Evolutionary conservation across 2,113 vertebrate species (phyloP).

Genomic region (Dromiciops gliroides): DNA sequence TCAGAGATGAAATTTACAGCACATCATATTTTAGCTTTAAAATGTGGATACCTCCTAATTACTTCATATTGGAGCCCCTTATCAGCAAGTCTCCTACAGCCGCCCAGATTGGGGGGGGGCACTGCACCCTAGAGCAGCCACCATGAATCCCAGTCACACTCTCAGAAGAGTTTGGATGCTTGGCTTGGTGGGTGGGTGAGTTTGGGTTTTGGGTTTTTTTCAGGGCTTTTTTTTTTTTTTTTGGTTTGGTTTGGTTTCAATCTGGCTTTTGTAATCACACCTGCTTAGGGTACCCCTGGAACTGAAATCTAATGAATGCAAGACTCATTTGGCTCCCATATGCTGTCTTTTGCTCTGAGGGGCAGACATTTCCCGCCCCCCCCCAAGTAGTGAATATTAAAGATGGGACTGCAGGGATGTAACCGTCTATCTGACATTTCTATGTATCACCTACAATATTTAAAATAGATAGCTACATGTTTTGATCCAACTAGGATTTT

Average conservation of each 20-base stretch:
- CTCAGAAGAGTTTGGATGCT: not conserved
- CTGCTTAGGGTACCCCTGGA: slow-evolving; percentile 23
- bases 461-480: not conserved
- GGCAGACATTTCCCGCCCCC: not conserved
- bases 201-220: no score
- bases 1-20: slow-evolving; percentile 67
- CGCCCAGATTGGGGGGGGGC: slow-evolving; percentile 7
- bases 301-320: slow-evolving; percentile 8
- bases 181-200: not conserved
- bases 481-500: not conserved
- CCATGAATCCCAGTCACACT: not conserved
- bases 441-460: slow-evolving; percentile 38
- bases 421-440: slow-evolving; percentile 18
- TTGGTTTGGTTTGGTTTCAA: slow-evolving; percentile 21
- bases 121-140: slow-evolving; percentile 12
- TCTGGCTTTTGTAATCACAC: slow-evolving; percentile 40
- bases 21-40: slow-evolving; percentile 72
- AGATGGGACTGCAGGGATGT: not conserved
- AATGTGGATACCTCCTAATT: slow-evolving; percentile 70
- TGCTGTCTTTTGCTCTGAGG: slow-evolving; percentile 24
- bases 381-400: slow-evolving; percentile 21
- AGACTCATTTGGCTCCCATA: not conserved
- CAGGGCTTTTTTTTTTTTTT: no score
- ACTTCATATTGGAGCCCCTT: slow-evolving; percentile 64
- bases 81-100: slow-evolving; percentile 64